Evolutionary conservation across 2,888 invertebrate genomes (phyloP), one percentile per base, ranked within the genome.

Genomic region (Drosophila glabriapex): DNA sequence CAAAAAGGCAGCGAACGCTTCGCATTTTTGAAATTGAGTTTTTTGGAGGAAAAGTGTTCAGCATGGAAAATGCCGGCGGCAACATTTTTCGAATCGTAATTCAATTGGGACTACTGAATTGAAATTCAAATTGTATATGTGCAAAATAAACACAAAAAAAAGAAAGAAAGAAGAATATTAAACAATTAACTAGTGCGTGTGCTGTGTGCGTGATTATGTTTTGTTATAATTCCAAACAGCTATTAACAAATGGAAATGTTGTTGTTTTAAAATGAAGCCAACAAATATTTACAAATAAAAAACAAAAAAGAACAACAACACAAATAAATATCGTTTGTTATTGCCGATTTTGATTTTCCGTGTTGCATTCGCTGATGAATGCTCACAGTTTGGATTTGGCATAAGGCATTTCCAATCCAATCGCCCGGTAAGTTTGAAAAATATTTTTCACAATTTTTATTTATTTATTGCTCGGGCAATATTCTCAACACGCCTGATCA

Each of bases 11-110:
- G 50, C 52, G 69, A 60, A 55, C 56, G 62, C 68, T 61, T 62
- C 46, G 60, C 39, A 37, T 10, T 58, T 59, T 41, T 39, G 50
- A 62, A 70, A 28, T 28, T 28, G 9, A 63, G 41, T 60, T 65
- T 22, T 41, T 22, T 9, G 2, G 1, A 3, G 56, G 31, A 75
- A 85, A 75, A 75, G 78, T 81, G 76, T 56, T 55, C 7, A 62
- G 72, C 78, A 58, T 50, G 72, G 65, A 75, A 89, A 90, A 77
- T 83, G 84, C 84, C 84, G 84, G 84, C 84, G 84, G 84, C 91
- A 80, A 62, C 68, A 68, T 52, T 72, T 83, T 60, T 73, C 64
- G 33, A 67, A 77, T 35, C 43, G 62, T 72, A 76, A 61, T 83
- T 83, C 53, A 69, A 74, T 73, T 74, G 56, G 19, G 35, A 41